These are phyloP conservation scores for Aphidius gifuensis DNA, from an alignment of 1,140 invertebrate genomes.

Conservation along the genomic window DNA sequence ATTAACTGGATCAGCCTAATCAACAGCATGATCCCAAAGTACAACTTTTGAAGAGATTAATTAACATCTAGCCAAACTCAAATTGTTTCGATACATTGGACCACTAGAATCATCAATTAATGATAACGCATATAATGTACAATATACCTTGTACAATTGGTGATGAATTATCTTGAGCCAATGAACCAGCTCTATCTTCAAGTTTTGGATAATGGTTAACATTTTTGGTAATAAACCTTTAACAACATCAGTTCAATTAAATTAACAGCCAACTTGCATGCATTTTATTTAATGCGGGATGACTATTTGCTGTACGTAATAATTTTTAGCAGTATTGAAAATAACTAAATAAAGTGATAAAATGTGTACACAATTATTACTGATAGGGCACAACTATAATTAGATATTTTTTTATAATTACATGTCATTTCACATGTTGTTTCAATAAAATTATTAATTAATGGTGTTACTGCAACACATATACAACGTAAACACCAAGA, in stretches of 20 bases:
- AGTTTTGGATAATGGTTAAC: constrained; percentile 95
- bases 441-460: constrained; percentile 86
- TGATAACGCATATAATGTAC: too few species aligned
- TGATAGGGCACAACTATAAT: constrained; percentile 90
- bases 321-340: constrained; percentile 98
- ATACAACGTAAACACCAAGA: constrained; percentile 92
- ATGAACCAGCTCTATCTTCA: constrained; percentile 91
- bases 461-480: constrained; percentile 85
- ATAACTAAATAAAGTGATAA: constrained; percentile 92
- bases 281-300: constrained; percentile 91
- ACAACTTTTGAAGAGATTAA: too few species aligned
- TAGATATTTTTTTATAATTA: constrained; percentile 88
- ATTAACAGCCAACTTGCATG: constrained; percentile 97
- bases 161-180: too few species aligned
- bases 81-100: too few species aligned
- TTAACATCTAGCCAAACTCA: too few species aligned
- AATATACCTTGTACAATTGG: too few species aligned
- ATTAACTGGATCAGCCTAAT: too few species aligned
- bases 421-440: constrained; percentile 84
- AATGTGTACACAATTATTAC: constrained; percentile 84
- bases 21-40: too few species aligned
- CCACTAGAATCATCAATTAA: too few species aligned
- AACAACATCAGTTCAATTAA: constrained; percentile 86
- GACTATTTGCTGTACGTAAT: constrained; percentile 94
- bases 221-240: constrained; percentile 86